Evolutionary conservation across 2,888 invertebrate genomes (phyloP).

Genomic region (Eupithecia vulgata): DNA sequence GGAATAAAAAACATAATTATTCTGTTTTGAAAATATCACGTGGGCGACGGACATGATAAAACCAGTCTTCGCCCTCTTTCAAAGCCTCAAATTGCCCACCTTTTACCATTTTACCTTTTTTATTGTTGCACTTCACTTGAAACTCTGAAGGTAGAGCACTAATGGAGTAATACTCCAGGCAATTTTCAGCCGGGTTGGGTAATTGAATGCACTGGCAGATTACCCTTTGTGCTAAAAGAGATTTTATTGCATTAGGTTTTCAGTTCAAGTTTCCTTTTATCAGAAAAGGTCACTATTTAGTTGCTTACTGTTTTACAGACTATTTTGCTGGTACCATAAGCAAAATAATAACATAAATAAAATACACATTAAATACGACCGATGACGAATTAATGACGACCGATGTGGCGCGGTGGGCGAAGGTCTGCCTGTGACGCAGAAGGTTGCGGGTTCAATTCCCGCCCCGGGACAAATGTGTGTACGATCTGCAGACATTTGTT

Average conservation of each 20-base stretch:
- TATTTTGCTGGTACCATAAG: background rate
- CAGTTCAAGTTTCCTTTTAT: slow-evolving; percentile 1
- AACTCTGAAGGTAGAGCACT: slow-evolving; percentile 13
- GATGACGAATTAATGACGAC: no score
- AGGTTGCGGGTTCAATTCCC: no score
- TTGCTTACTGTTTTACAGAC: background rate
- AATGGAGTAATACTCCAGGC: slow-evolving; percentile 28
- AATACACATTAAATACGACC: no score
- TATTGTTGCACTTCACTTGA: slow-evolving; percentile 14
- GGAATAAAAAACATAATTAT: no score
- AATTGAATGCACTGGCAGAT: slow-evolving; percentile 33
- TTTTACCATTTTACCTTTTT: slow-evolving; percentile 1
- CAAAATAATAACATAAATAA: no score
- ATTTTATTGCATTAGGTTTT: slow-evolving; percentile 17
- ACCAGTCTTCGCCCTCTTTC: background rate
- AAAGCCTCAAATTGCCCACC: background rate
- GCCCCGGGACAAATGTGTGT: no score
- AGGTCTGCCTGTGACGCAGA: no score
- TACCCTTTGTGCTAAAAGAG: slow-evolving; percentile 22
- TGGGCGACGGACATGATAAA: background rate
- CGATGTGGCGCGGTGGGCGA: no score
- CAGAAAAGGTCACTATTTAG: slow-evolving; percentile 1
- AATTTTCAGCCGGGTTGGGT: slow-evolving; percentile 25
- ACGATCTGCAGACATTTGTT: no score
- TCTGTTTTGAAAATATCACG: no score